Percentiles rank a stretch among this genome's conserved stretches.
Conservation (phyloP, 2,797 vertebrate species). For the Otolemur crassicaudatus region DNA sequence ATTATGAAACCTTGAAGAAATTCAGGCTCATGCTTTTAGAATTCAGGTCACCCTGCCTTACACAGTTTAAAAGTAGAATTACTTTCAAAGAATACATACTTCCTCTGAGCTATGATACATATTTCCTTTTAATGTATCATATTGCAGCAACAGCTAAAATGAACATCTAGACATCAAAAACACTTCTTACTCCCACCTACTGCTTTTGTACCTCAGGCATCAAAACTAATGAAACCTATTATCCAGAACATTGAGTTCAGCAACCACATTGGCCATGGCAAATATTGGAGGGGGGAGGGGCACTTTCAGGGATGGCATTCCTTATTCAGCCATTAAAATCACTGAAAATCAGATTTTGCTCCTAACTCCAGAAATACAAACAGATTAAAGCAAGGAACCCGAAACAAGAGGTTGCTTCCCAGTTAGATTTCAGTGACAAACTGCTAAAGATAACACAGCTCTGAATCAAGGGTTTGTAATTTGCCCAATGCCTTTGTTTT, state of each 20-base stretch:
- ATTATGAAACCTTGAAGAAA: constrained; percentile 83
- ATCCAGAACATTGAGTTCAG: constrained; percentile 85
- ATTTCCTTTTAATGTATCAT: constrained; percentile 89
- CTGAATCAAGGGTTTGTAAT: neutral
- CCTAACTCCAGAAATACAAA: constrained; percentile 81
- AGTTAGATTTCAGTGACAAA: constrained; percentile 77
- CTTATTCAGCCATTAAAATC: constrained; percentile 85
- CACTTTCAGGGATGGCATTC: constrained; percentile 78
- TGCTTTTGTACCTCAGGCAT: constrained; percentile 88
- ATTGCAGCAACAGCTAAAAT: constrained; percentile 88
- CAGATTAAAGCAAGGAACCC: constrained; percentile 79
- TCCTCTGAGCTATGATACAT: constrained; percentile 89
- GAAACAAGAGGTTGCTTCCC: constrained; percentile 79
- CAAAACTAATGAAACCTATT: constrained; percentile 89
- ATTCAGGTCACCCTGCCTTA: constrained; percentile 86
- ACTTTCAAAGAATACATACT: constrained; percentile 89
- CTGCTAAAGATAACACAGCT: constrained; percentile 23
- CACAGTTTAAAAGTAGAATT: constrained; percentile 87
- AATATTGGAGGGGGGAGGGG: constrained; percentile 59
- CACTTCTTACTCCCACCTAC: constrained; percentile 87
- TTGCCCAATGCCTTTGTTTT: constrained; percentile 50
- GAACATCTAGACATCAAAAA: constrained; percentile 88
- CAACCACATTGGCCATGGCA: constrained; percentile 81
- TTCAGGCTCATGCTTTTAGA: constrained; percentile 84
- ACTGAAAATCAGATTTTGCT: constrained; percentile 85